Evolutionary conservation across 2,888 invertebrate species (phyloP), one percentile per base, ranked within the genome.

Genomic region (Pseudanteris insignis): DNA sequence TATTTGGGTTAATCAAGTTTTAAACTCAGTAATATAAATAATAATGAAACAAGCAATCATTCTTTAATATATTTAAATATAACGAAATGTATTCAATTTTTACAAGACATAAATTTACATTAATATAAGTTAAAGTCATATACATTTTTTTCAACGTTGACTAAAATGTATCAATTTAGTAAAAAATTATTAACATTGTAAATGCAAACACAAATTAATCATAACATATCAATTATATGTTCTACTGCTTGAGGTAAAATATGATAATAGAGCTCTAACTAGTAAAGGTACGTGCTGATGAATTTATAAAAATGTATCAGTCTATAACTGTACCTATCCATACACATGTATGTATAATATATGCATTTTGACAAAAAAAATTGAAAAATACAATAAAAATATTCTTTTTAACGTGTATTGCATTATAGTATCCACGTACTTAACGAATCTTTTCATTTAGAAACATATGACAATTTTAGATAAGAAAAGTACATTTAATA

Each of bases 241-340:
- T 61, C 61, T 61, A 60, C 60, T 53, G 60, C 60, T 53, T 55
- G 18, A 41, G 33, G 25, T 46, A 36, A 55, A 18, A 26, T 36
- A 26, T n/a, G n/a, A n/a, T 32, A 33, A 50, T 28, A 13, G 43
- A 53, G 40, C 34, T 14, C 32, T 25, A 36, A 40, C 26, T 14
- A 58, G 50, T 51, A 51, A 51, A 59, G 25, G 55, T 55, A 55
- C 40, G 13, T 14, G 28, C 21, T 13, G 33, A 28, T 15, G 14
- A 34, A 21, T 26, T 15, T 12, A 30, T 12, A 41, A 30, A 41
- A 18, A 18, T 4, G 14, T n/a, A 30, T 29, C 32, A 43, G 32
- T 32, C 33, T 25, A 33, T 32, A 33, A 33, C 24, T 21, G 21
- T 21, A 21, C 4, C 7, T 5, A 21, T 21, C 3, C 7, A 21